A percentile compares a stretch with the other conserved stretches of the same genome.
phyloP scores from a whole-genome alignment of 2,113 vertebrate genomes.

The Charina bottae region DNA sequence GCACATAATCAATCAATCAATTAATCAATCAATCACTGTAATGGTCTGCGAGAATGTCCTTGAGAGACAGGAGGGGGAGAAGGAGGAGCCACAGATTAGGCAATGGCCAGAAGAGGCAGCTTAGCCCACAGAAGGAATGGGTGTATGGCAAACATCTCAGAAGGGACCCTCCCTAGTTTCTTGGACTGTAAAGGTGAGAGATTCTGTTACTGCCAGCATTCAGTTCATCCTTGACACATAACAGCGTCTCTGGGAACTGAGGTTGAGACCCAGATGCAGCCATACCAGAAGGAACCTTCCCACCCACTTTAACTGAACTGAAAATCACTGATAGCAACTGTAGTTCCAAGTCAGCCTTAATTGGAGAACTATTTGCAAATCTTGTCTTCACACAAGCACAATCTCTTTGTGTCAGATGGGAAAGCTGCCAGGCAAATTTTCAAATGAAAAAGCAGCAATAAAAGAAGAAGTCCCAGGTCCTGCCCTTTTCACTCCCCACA shows the following conservation, averaged over 20 bases:
- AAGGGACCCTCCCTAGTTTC: too few relatives aligned
- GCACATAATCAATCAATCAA: too few relatives aligned
- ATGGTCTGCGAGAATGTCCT: too few relatives aligned
- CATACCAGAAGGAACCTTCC: slow-evolving; percentile 14
- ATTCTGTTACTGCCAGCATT: not conserved
- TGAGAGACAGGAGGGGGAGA: too few relatives aligned
- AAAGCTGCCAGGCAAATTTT: slow-evolving; percentile 61
- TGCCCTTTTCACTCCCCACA: not conserved
- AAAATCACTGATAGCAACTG: slow-evolving; percentile 27
- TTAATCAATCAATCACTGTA: too few relatives aligned
- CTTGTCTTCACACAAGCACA: slow-evolving; percentile 50
- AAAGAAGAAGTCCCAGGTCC: slow-evolving; percentile 29
- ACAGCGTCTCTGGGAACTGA: rapidly evolving
- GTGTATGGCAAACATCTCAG: too few relatives aligned
- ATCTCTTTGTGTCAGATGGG: slow-evolving; percentile 50
- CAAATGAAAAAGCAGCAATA: slow-evolving; percentile 55
- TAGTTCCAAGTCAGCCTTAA: slow-evolving; percentile 36
- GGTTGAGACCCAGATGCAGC: slow-evolving; percentile 35
- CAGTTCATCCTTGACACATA: rapidly evolving
- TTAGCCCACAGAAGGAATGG: too few relatives aligned
- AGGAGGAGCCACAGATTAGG: too few relatives aligned
- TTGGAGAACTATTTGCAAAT: slow-evolving; percentile 44
- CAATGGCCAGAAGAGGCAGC: too few relatives aligned
- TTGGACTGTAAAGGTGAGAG: too few relatives aligned
- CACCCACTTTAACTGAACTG: slow-evolving; percentile 26